Evolutionary conservation across 2,113 vertebrate species (phyloP).

Genomic region (Glareola pratincola): DNA sequence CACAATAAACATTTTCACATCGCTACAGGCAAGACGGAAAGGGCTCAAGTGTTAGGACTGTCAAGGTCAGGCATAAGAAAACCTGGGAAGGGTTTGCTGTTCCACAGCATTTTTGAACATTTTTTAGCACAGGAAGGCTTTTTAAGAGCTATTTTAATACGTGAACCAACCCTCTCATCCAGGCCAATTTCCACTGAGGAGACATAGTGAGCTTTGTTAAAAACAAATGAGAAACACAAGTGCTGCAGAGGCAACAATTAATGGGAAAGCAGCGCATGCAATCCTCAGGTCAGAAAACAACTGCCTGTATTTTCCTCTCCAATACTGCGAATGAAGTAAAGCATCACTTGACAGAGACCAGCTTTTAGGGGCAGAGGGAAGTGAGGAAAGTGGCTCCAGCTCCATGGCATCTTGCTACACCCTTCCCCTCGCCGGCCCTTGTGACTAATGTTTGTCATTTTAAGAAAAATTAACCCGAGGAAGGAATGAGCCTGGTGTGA

Average conservation of each 20-base stretch:
- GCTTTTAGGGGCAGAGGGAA: neutral
- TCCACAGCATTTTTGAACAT: neutral
- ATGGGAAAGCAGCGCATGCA: neutral
- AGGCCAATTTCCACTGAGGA: neutral
- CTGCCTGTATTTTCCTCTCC: neutral
- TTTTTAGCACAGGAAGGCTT: neutral
- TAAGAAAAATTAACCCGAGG: neutral
- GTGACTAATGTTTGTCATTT: neutral
- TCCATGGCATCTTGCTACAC: neutral
- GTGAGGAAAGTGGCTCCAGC: neutral
- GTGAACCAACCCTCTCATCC: neutral
- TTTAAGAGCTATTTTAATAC: neutral
- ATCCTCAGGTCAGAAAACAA: neutral
- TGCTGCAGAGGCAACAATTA: neutral
- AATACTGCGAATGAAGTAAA: neutral
- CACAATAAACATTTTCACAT: constrained; percentile 51
- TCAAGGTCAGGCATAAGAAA: constrained; percentile 36
- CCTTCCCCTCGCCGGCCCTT: neutral
- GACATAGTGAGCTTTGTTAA: neutral
- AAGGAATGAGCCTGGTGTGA: neutral
- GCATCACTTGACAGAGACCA: neutral
- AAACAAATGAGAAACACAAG: rapidly evolving
- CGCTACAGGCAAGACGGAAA: constrained; percentile 41
- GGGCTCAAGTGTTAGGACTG: neutral
- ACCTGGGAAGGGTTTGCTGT: neutral